Conservation (phyloP, 2,797 vertebrate genomes). For the Urophycis tenuis region DNA sequence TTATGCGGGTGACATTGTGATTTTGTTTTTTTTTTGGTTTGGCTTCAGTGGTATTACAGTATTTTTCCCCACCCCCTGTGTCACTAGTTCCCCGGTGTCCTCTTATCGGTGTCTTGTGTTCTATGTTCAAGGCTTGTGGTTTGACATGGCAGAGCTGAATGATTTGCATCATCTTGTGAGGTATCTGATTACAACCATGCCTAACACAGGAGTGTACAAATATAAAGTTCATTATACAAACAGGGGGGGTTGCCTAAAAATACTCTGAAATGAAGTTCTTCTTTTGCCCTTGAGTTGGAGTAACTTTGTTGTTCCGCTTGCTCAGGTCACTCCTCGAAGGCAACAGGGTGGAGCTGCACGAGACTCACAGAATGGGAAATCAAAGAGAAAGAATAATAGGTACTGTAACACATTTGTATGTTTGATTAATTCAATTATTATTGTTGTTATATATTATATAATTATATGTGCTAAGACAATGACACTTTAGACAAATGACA, state of each 20-base stretch:
- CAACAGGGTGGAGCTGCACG: constrained; percentile 72
- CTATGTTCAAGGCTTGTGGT: constrained; percentile 35
- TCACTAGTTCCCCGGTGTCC: constrained; percentile 36
- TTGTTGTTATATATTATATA: constrained; percentile 12
- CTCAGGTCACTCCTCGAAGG: constrained; percentile 87
- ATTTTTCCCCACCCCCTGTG: constrained; percentile 39
- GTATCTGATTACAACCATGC: constrained; percentile 41
- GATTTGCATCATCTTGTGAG: constrained; percentile 52
- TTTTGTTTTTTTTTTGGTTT: constrained; percentile 33
- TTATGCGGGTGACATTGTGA: constrained; percentile 15
- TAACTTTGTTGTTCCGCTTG: constrained; percentile 27
- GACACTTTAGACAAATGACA: background rate
- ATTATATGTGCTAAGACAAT: background rate
- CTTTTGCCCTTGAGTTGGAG: constrained; percentile 2
- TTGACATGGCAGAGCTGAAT: constrained; percentile 62
- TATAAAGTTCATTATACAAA: background rate
- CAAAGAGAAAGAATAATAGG: constrained; percentile 72
- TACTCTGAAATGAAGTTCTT: background rate
- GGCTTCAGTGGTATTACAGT: constrained; percentile 20
- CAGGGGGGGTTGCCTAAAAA: background rate
- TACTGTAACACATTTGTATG: constrained; percentile 34
- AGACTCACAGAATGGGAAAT: constrained; percentile 68
- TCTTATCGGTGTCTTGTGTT: constrained; percentile 46
- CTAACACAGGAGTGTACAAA: background rate
- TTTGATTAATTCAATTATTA: background rate